phyloP scores from a whole-genome alignment of 2,113 vertebrate species.

The Meleagris gallopavo region DNA sequence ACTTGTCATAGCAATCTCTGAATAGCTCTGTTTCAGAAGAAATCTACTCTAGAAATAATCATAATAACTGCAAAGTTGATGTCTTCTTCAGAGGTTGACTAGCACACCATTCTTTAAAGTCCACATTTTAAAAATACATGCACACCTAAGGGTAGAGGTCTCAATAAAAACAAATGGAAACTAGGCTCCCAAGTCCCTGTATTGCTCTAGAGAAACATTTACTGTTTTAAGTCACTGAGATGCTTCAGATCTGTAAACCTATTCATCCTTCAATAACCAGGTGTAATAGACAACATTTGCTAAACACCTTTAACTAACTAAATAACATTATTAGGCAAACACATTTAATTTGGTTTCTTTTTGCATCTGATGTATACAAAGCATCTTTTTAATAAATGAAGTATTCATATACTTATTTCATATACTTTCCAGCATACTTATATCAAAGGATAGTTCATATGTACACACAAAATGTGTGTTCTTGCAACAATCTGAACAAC shows the following conservation, averaged over 20 bases:
- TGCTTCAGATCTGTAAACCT: not conserved
- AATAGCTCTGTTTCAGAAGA: not conserved
- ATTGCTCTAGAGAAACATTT: not conserved
- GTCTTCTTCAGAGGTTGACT: not conserved
- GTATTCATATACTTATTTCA: not conserved
- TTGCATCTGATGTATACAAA: not conserved
- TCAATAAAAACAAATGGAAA: not conserved
- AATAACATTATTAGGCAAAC: not conserved
- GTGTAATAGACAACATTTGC: not conserved
- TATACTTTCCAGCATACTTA: not conserved
- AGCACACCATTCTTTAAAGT: not conserved
- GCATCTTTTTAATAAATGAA: not conserved
- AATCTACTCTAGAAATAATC: not conserved
- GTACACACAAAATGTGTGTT: not conserved
- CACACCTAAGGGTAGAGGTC: not conserved
- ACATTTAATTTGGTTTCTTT: not conserved
- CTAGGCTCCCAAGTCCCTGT: not conserved
- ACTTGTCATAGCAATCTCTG: not conserved
- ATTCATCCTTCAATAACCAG: not conserved
- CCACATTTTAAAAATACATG: not conserved
- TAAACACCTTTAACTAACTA: not conserved
- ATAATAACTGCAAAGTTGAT: not conserved
- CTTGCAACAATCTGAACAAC: not conserved
- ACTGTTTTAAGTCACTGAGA: not conserved
- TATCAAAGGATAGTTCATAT: not conserved